phyloP scores from a whole-genome alignment of 53 echinoderm and acorn worm species.

The Glandiceps talaboti region DNA sequence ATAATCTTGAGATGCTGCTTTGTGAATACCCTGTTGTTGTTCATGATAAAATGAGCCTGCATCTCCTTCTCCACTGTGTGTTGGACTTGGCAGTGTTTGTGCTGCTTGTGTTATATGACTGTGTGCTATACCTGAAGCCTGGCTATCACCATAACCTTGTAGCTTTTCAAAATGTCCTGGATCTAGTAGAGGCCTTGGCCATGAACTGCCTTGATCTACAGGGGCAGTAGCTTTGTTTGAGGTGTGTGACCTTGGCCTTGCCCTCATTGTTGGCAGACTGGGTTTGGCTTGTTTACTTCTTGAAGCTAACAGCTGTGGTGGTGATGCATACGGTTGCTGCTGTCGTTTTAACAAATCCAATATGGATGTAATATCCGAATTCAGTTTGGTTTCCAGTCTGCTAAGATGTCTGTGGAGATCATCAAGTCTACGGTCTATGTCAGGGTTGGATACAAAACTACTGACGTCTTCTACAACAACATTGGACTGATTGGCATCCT shows the following conservation, averaged over 20 bases:
- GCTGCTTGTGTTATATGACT: conserved; percentile 25
- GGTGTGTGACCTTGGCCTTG: conserved; percentile 40
- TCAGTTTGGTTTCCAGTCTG: conserved; percentile 71
- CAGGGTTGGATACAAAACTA: conserved; percentile 52
- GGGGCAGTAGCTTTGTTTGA: background rate
- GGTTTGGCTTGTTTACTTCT: conserved; percentile 75
- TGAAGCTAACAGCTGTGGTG: conserved; percentile 67
- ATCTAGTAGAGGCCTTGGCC: background rate
- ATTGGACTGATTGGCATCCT: conserved; percentile 42
- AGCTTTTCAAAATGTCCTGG: background rate
- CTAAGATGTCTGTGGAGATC: conserved; percentile 91
- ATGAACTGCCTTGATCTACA: background rate
- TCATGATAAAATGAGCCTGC: too few relatives aligned
- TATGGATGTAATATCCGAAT: conserved; percentile 85
- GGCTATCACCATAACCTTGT: background rate
- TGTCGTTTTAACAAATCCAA: conserved; percentile 67
- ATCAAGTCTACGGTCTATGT: conserved; percentile 74
- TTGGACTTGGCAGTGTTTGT: conserved; percentile 16
- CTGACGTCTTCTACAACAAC: conserved; percentile 87
- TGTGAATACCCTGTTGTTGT: background rate
- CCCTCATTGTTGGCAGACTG: conserved; percentile 66
- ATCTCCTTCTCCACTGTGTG: background rate
- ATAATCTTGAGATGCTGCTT: background rate
- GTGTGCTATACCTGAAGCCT: conserved; percentile 6
- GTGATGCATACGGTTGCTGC: conserved; percentile 34